These are phyloP conservation scores for Sinocyclocheilus anshuiensis DNA, from an alignment of 2,113 vertebrate genomes.

Conservation along the genomic window DNA sequence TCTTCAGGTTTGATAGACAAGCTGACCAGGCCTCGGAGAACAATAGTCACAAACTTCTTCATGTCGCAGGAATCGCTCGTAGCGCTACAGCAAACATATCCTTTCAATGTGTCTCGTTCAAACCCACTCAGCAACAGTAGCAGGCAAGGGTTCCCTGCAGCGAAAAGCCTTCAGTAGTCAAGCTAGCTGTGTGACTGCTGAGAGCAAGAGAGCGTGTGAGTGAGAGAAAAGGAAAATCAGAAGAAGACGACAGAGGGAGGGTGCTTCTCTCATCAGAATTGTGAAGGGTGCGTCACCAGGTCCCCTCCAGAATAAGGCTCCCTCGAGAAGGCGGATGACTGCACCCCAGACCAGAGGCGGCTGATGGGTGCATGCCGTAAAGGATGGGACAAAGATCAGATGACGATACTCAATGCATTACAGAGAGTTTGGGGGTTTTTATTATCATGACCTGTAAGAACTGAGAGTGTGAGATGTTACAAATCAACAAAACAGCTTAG, in stretches of 20 bases:
- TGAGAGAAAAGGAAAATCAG: slow-evolving; percentile 48
- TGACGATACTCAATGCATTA: background rate
- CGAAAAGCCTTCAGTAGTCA: slow-evolving; percentile 71
- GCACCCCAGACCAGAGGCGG: background rate
- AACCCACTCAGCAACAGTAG: slow-evolving; percentile 50
- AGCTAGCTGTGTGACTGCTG: slow-evolving; percentile 66
- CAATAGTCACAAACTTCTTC: slow-evolving; percentile 84
- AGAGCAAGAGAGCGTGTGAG: slow-evolving; percentile 49
- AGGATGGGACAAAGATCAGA: background rate
- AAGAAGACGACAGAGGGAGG: slow-evolving; percentile 35
- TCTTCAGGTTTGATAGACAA: slow-evolving; percentile 71
- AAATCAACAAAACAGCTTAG: background rate
- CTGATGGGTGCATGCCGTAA: background rate
- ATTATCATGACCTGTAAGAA: background rate
- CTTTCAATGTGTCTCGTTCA: background rate
- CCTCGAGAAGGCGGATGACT: slow-evolving; percentile 12
- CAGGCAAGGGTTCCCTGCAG: slow-evolving; percentile 62
- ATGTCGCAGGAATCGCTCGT: slow-evolving; percentile 62
- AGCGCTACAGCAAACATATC: slow-evolving; percentile 3
- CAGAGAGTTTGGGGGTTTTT: too few species aligned
- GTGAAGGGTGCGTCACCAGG: slow-evolving; percentile 34
- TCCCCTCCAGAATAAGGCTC: slow-evolving; percentile 28
- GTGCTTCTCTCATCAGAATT: slow-evolving; percentile 51
- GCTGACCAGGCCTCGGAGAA: slow-evolving; percentile 80
- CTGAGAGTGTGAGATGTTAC: background rate